Percentiles rank a stretch among this genome's conserved stretches.
Conservation (phyloP, 2,113 vertebrate species). For the Ochotona curzoniae region DNA sequence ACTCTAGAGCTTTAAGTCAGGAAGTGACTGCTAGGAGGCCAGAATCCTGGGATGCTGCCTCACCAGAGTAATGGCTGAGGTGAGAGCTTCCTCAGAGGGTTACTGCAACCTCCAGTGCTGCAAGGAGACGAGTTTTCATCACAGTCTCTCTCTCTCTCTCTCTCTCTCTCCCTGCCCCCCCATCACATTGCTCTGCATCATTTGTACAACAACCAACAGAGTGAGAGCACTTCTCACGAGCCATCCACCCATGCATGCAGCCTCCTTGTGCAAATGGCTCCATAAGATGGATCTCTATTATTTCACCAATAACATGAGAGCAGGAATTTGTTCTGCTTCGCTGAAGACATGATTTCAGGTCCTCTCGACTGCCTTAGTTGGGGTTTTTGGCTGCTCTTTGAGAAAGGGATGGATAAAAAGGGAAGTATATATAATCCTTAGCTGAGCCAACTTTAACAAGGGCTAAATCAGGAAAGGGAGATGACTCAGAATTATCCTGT, state of each 20-base stretch:
- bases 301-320: constrained; percentile 75
- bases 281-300: constrained; percentile 75
- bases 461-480: not conserved
- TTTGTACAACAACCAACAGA: constrained; percentile 23
- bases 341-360: constrained; percentile 68
- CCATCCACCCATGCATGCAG: not conserved
- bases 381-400: constrained; percentile 42
- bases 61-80: not conserved
- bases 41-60: not conserved
- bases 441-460: constrained; percentile 16
- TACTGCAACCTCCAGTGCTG: not conserved
- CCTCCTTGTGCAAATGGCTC: constrained; percentile 56
- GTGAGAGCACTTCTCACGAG: constrained; percentile 47
- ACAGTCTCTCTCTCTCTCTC: not conserved
- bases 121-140: not conserved
- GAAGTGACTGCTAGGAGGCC: not conserved
- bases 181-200: constrained; percentile 61
- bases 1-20: not conserved
- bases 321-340: constrained; percentile 76
- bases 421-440: constrained; percentile 31
- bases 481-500: constrained; percentile 7
- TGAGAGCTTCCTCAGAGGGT: not conserved
- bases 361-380: constrained; percentile 48
- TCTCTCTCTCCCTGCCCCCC: not conserved
- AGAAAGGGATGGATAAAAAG: constrained; percentile 49